Base-by-base conservation (phyloP, 2,888 invertebrate genomes). In the Sipha maydis region DNA sequence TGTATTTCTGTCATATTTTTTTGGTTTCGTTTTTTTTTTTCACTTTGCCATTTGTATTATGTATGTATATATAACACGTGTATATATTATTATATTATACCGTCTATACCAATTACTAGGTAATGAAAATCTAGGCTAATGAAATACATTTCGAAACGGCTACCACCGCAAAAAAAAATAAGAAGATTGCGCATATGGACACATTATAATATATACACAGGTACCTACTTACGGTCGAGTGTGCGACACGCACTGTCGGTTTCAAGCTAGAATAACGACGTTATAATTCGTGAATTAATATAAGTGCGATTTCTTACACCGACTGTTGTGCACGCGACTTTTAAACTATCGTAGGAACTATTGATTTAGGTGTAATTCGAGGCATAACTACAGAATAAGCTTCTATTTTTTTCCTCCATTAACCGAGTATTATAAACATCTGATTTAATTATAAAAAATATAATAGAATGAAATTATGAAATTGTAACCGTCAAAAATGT, bases 111-210 rank as follows among this genome's bases (percentile, higher is more conserved):
- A 21, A 75, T 75, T 34, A 56, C 48, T 25, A 14, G n/a, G 17
- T 56, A 7, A 71, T 73, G 73, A n/a, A 73, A 48, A 88, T 75
- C 73, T 88, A 82, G 86, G 86, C 73, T 88, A 80, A 88, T 75
- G 61, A 80, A 80, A 88, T 75, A 73, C 80, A 31, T 85, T 83
- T 61, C 28, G 56, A 79, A 80, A 61, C 80, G 56, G 56, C 75
- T 19, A 31, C 3, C 9, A 28, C 69, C 25, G 38, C 41, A 21
- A 21, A 14, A 21, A 73, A 21, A 38, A 71, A 17, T 7, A 71
- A 71, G 28, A 71, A 4, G 0, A 28, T 28, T 17, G 17, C 31
- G 1, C 17, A 3, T 28, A 31, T 31, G 71, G 17, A 31, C 48
- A 48, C 48, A 48, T 48, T 48, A 48, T 48, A 48, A 48, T 48